Percentiles rank a stretch among this genome's conserved stretches.
phyloP scores from a whole-genome alignment of 2,888 invertebrate species.

The Cheilosia soror region DNA sequence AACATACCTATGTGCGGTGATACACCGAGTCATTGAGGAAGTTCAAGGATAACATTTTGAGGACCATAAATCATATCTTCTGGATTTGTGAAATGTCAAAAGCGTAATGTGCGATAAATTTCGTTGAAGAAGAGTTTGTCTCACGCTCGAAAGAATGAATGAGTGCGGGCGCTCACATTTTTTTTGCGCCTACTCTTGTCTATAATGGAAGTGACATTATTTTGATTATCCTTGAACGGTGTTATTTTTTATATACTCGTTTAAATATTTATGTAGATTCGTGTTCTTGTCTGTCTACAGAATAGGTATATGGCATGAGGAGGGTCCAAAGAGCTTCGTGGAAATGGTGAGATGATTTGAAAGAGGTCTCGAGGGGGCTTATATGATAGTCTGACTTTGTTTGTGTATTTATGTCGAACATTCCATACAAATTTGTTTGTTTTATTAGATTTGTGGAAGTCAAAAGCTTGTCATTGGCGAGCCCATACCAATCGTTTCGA shows the following conservation, averaged over 20 bases:
- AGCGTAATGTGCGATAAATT: slow-evolving; percentile 69
- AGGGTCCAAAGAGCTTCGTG: not conserved
- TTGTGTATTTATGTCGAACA: too few relatives aligned
- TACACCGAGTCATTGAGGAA: slow-evolving; percentile 19
- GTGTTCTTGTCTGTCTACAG: slow-evolving; percentile 13
- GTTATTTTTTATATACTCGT: slow-evolving; percentile 26
- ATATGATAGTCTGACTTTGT: too few relatives aligned
- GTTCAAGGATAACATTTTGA: slow-evolving; percentile 62
- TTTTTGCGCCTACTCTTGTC: slow-evolving; percentile 1
- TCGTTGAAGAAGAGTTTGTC: slow-evolving; percentile 42
- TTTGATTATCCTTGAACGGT: slow-evolving; percentile 52
- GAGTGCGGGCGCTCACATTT: not conserved
- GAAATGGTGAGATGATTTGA: too few relatives aligned
- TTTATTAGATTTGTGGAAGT: too few relatives aligned
- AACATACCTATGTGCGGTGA: not conserved
- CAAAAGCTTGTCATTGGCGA: too few relatives aligned
- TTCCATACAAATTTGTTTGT: too few relatives aligned
- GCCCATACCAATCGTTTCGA: too few relatives aligned
- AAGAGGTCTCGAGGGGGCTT: too few relatives aligned
- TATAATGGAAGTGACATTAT: slow-evolving; percentile 50
- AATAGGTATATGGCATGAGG: not conserved
- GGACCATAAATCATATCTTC: slow-evolving; percentile 64
- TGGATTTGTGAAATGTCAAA: slow-evolving; percentile 70
- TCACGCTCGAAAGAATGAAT: slow-evolving; percentile 12
- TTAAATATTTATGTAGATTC: slow-evolving; percentile 57